These are phyloP conservation scores for Eudyptes chrysolophus DNA, from an alignment of 2,113 vertebrate genomes.

Conservation along the genomic window DNA sequence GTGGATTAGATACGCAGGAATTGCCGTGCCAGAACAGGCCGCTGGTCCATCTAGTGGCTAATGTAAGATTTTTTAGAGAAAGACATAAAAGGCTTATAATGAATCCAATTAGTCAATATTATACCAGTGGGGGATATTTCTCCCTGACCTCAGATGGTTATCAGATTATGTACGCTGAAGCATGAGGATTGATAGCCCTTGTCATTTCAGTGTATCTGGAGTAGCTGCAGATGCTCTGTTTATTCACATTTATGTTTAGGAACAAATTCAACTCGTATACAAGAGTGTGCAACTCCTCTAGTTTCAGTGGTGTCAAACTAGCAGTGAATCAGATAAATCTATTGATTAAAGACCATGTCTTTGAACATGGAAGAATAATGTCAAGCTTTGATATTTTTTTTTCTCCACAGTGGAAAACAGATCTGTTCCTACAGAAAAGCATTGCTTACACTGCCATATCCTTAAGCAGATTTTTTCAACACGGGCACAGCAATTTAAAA, in stretches of 20 bases:
- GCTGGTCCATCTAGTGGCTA: constrained; percentile 19
- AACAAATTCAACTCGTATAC: not conserved
- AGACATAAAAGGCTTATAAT: constrained; percentile 38
- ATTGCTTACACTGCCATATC: not conserved
- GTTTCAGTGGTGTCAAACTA: not conserved
- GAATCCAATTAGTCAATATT: constrained; percentile 49
- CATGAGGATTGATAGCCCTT: constrained; percentile 11
- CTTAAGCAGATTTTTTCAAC: not conserved
- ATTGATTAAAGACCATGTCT: not conserved
- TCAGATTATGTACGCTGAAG: constrained; percentile 43
- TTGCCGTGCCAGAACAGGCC: not conserved
- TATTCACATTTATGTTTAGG: constrained; percentile 25
- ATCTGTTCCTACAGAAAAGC: not conserved
- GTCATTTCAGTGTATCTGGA: not conserved
- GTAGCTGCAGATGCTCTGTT: constrained; percentile 15
- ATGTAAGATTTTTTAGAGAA: constrained; percentile 18
- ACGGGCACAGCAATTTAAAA: not conserved
- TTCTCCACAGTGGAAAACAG: not conserved
- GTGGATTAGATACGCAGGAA: not conserved
- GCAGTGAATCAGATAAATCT: not conserved
- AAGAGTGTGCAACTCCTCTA: not conserved
- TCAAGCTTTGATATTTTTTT: not conserved
- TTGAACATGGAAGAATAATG: not conserved
- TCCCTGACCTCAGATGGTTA: constrained; percentile 54
- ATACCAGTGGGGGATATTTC: constrained; percentile 24